A percentile compares a stretch with the other conserved stretches of the same genome.
Evolutionary conservation across 2,113 vertebrate genomes (phyloP).

Genomic region (Proterorhinus semilunaris): DNA sequence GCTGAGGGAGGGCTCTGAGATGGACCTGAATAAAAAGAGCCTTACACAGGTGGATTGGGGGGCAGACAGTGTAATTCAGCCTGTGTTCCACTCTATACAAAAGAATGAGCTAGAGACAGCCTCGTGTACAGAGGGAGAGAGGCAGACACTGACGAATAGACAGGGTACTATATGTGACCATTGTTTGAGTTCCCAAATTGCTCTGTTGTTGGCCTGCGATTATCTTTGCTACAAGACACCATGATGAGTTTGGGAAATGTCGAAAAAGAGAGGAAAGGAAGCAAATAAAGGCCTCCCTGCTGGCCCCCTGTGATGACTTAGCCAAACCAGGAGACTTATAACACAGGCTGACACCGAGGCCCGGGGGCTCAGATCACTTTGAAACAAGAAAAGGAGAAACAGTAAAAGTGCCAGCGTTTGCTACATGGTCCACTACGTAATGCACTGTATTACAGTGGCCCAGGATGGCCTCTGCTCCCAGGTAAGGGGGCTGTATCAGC

Average conservation of each 20-base stretch:
- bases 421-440: constrained; percentile 21
- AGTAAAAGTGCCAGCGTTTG: constrained; percentile 27
- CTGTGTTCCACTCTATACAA: constrained; percentile 37
- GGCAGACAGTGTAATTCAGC: constrained; percentile 46
- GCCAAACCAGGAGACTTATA: constrained; percentile 50
- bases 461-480: constrained; percentile 43
- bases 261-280: constrained; percentile 31
- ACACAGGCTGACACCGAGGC: constrained; percentile 37
- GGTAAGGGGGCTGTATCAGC: constrained; percentile 41
- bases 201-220: constrained; percentile 58
- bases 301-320: constrained; percentile 63
- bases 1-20: constrained; percentile 40
- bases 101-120: constrained; percentile 37
- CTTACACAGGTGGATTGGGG: constrained; percentile 44
- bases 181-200: constrained; percentile 70
- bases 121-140: constrained; percentile 39
- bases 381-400: constrained; percentile 51
- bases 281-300: constrained; percentile 55
- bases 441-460: constrained; percentile 49
- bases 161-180: constrained; percentile 52
- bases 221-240: constrained; percentile 57
- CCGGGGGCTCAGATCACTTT: constrained; percentile 52
- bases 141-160: constrained; percentile 49
- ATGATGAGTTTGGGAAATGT: constrained; percentile 60
- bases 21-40: constrained; percentile 45